phyloP scores from a whole-genome alignment of 2,113 vertebrate genomes.

The Podiceps cristatus region DNA sequence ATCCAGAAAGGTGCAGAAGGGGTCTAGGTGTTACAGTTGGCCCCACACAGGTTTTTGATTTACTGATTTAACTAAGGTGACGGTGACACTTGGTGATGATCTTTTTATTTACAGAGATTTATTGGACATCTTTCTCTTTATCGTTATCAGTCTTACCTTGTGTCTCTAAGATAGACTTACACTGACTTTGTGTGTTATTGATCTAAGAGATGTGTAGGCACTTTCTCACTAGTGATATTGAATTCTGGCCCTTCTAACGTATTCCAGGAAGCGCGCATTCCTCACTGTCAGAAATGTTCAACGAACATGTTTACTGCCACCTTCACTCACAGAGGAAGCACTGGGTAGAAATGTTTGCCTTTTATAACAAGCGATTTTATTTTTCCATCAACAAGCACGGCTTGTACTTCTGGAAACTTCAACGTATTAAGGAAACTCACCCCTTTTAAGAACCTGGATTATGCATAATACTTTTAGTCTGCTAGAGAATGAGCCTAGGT shows the following conservation, averaged over 20 bases:
- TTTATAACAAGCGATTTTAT: not conserved
- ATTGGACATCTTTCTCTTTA: not conserved
- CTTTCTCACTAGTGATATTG: not conserved
- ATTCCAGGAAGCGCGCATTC: slow-evolving; percentile 4
- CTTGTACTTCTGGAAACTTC: not conserved
- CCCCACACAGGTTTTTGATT: not conserved
- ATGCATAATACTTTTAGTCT: not conserved
- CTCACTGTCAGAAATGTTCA: not conserved
- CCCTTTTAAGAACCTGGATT: not conserved
- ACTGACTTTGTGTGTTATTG: not conserved
- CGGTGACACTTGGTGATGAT: not conserved
- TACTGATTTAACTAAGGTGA: not conserved
- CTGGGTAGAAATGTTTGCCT: not conserved
- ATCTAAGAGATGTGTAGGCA: not conserved
- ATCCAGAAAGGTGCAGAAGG: not conserved
- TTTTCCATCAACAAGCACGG: not conserved
- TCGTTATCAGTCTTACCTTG: not conserved
- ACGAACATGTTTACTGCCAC: not conserved
- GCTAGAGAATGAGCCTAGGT: not conserved
- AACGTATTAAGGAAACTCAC: not conserved
- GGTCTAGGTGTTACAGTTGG: not conserved
- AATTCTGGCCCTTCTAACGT: slow-evolving; percentile 18
- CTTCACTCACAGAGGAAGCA: not conserved
- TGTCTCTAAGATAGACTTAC: not conserved
- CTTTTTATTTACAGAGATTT: not conserved